Evolutionary conservation across 2,888 invertebrate genomes (phyloP), one percentile per base, ranked within the genome.

Genomic region (Netelia inedita): DNA sequence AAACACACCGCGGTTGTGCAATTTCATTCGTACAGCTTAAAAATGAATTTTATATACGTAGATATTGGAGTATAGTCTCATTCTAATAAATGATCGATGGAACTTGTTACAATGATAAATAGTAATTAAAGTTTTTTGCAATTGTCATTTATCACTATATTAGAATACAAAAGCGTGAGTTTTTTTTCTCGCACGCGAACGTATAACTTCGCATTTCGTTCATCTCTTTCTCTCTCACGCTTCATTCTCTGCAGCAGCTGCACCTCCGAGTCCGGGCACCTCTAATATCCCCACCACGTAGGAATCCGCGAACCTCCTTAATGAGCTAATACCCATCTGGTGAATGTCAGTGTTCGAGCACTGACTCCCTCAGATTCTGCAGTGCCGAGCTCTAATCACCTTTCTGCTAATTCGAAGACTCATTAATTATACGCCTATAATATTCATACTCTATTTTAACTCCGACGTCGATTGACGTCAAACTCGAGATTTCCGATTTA

Each of bases 301-400:
- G 14, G 43, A 50, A 66, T 68, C 46, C 59, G 79, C 68, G 68
- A 83, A 79, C 59, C 65, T 74, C 57, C 65, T 74, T 81, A 82
- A 85, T 85, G 65, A 85, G 79, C 82, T 65, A 75, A 79, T 57
- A 75, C 75, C 61, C 79, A 85, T 82, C 81, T 85, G 82, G 82
- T 75, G 79, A 85, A 85, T 79, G 79, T 59, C 74, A 69, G 76
- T 73, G 71, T 50, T 61, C 41, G 11, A 21, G 59, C 43, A 35
- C 35, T 1, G 35, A 35, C 35, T 35, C 35, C 35, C 6, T 35
- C 35, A 35, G 53, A 65, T 41, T 59, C 23, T 68, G 59, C 46
- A 35, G 28, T 19, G 14, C 21, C 66, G 35, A 53, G 35, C 50
- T 69, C 46, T 63, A 55, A 41, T 69, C 55, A 41, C 53, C 63